These are phyloP conservation scores for Cephus runcator DNA, from an alignment of 2,888 invertebrate genomes.

Conservation along the genomic window DNA sequence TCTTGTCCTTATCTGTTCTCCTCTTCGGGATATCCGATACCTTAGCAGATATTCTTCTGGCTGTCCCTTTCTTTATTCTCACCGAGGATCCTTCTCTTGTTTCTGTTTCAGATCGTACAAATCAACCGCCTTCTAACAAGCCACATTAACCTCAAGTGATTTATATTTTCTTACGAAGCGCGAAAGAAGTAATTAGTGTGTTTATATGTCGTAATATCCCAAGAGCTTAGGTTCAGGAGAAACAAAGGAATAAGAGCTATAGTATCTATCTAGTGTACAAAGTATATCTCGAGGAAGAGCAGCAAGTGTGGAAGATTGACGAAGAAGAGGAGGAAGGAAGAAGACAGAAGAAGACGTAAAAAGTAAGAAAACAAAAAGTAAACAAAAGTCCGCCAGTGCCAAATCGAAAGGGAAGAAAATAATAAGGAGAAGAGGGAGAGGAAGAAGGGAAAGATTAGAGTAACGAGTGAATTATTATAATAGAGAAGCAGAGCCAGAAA, in stretches of 20 bases:
- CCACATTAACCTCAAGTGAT: slow-evolving; percentile 67
- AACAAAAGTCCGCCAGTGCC: slow-evolving; percentile 63
- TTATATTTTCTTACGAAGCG: slow-evolving; percentile 65
- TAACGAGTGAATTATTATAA: slow-evolving; percentile 17
- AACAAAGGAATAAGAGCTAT: slow-evolving; percentile 36
- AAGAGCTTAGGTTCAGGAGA: slow-evolving; percentile 49
- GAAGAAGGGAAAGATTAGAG: slow-evolving; percentile 24
- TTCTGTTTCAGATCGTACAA: slow-evolving; percentile 65
- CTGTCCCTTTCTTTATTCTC: background rate
- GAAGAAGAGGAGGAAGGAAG: slow-evolving; percentile 38
- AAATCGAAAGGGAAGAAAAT: slow-evolving; percentile 53
- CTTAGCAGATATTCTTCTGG: background rate
- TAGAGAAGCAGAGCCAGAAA: background rate
- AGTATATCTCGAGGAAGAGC: slow-evolving; percentile 56
- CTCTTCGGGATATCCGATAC: background rate
- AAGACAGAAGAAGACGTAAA: slow-evolving; percentile 24
- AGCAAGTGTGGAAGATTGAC: slow-evolving; percentile 65
- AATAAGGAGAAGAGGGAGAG: slow-evolving; percentile 33
- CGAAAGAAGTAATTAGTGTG: slow-evolving; percentile 59
- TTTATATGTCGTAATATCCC: slow-evolving; percentile 61
- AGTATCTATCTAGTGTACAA: slow-evolving; percentile 62
- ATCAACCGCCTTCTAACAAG: slow-evolving; percentile 66
- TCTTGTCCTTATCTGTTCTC: background rate
- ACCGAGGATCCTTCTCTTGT: slow-evolving; percentile 5
- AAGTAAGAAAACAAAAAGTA: slow-evolving; percentile 17